These are phyloP conservation scores for Tenrec ecaudatus DNA, from an alignment of 2,113 vertebrate species.

Conservation along the genomic window DNA sequence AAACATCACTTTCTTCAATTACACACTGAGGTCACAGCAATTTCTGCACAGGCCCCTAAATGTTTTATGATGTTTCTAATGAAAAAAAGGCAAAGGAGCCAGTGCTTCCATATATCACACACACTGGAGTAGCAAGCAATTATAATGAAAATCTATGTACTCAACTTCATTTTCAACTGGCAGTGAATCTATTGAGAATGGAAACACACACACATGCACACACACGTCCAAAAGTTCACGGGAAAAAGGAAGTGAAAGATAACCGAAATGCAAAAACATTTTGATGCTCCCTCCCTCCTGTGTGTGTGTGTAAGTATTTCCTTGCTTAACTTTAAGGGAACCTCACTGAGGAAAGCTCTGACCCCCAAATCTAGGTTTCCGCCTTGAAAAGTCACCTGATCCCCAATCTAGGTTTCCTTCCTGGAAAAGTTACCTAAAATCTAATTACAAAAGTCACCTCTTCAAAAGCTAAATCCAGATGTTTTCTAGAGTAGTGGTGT, in stretches of 20 bases:
- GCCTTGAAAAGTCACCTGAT: constrained; percentile 15
- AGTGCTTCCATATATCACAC: constrained; percentile 69
- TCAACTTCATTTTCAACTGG: constrained; percentile 51
- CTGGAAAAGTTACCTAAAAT: constrained; percentile 3
- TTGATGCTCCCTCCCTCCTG: too few relatives aligned
- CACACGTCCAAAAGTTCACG: background rate
- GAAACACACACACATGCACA: background rate
- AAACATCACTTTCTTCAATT: constrained; percentile 77
- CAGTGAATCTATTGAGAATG: constrained; percentile 49
- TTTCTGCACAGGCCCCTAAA: constrained; percentile 73
- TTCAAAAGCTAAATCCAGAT: constrained; percentile 46
- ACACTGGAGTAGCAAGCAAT: constrained; percentile 58
- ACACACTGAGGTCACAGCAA: constrained; percentile 80
- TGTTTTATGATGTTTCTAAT: constrained; percentile 82
- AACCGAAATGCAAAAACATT: too few relatives aligned
- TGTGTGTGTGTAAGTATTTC: background rate
- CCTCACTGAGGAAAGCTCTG: background rate
- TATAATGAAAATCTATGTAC: constrained; percentile 69
- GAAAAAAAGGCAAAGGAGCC: constrained; percentile 75
- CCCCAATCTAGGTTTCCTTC: constrained; percentile 33
- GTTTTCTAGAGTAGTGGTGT: background rate
- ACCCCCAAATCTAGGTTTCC: background rate
- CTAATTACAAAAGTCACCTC: background rate
- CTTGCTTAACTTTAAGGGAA: background rate
- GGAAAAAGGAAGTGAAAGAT: too few relatives aligned